phyloP scores from a whole-genome alignment of 2,888 invertebrate genomes.

The Sussaba pulchella region DNA sequence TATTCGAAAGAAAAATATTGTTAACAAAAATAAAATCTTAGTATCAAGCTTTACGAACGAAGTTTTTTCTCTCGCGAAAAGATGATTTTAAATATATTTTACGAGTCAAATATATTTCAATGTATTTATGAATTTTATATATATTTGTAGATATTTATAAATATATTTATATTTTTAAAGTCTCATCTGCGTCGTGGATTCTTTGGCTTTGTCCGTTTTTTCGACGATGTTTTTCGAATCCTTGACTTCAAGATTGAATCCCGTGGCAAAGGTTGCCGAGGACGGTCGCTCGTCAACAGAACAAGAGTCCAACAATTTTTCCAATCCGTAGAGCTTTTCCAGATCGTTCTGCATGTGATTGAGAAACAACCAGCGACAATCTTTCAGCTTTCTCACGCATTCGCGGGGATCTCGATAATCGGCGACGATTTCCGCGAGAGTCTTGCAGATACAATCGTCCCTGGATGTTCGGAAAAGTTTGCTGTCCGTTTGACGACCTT shows the following conservation, averaged over 20 bases:
- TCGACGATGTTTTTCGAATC: neutral
- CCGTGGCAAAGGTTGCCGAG: conserved; percentile 44
- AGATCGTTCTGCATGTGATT: conserved; percentile 84
- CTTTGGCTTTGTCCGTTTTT: conserved; percentile 6
- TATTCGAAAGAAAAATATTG: neutral
- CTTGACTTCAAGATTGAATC: neutral
- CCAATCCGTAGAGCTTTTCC: conserved; percentile 83
- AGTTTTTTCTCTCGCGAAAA: too few species aligned
- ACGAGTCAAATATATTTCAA: too few species aligned
- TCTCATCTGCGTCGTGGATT: conserved; percentile 7
- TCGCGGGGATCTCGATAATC: conserved; percentile 75
- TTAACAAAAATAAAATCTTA: neutral
- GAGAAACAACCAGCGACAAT: conserved; percentile 84
- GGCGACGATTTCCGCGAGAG: conserved; percentile 72
- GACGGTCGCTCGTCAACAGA: conserved; percentile 66
- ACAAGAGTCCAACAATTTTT: conserved; percentile 83
- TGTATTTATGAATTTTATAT: too few species aligned
- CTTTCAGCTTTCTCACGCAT: conserved; percentile 83
- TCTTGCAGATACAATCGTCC: conserved; percentile 14
- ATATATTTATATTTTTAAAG: too few species aligned
- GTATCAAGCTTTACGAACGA: neutral
- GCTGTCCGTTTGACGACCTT: neutral
- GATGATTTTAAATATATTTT: too few species aligned
- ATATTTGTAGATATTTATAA: too few species aligned
- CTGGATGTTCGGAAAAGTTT: neutral